These are phyloP conservation scores for Hirtodrosophila cameraria DNA, from an alignment of 2,888 invertebrate species.

Conservation along the genomic window DNA sequence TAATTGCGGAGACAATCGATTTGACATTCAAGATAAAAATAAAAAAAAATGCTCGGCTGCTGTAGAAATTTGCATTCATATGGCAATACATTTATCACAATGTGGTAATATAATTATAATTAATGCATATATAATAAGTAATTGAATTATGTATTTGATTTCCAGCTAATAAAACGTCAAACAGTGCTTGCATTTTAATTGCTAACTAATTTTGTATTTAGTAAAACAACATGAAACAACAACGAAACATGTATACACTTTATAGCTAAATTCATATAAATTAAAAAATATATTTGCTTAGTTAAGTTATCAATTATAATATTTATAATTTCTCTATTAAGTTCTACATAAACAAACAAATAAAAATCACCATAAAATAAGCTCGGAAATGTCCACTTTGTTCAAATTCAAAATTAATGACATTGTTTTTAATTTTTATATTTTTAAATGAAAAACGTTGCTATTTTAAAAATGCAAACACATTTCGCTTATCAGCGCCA, in stretches of 20 bases:
- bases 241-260: conserved; percentile 8
- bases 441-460: too few species aligned
- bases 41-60: conserved; percentile 47
- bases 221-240: neutral
- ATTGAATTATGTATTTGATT: conserved; percentile 55
- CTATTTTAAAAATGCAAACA: conserved; percentile 6
- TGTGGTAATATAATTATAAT: conserved; percentile 31
- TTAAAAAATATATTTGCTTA: too few species aligned
- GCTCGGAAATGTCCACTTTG: conserved; percentile 31
- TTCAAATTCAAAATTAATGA: conserved; percentile 15
- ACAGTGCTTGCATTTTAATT: conserved; percentile 51
- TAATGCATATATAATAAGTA: conserved; percentile 46
- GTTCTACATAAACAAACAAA: too few species aligned
- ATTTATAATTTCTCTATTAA: too few species aligned
- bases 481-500: conserved; percentile 53
- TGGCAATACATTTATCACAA: conserved; percentile 69
- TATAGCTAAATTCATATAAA: neutral
- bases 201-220: conserved; percentile 59
- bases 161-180: conserved; percentile 58
- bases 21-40: conserved; percentile 75
- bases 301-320: too few species aligned
- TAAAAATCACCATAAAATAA: neutral
- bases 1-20: conserved; percentile 78
- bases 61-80: conserved; percentile 61
- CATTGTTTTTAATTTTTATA: conserved; percentile 8